Base-by-base conservation (phyloP, 2,888 invertebrate species). In the Drosophila anomelani region DNA sequence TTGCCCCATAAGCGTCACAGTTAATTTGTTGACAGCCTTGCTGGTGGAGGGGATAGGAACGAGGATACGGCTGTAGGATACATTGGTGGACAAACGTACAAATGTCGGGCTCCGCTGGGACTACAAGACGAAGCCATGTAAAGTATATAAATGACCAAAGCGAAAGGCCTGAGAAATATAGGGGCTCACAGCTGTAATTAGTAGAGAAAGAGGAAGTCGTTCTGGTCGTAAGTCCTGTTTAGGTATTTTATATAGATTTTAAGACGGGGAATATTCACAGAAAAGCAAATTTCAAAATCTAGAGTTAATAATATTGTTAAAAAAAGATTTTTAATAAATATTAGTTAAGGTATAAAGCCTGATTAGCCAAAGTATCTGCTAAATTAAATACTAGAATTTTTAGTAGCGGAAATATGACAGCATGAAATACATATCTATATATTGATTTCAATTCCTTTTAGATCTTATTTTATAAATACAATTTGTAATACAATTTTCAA, bases 11-110 rank as follows among this genome's bases (percentile, higher is more conserved):
- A 85, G 79, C 82, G 83, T 85, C 79, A 80, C 81, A 85, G 83
- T 85, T 85, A 85, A 85, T 85, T 85, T 85, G 85, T 85, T 85
- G 85, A 85, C 88, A 88, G 86, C 86, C 82, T 80, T 79, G 81
- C 78, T 84, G 68, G 54, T 43, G 43, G 20, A 38, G 51, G 32
- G 47, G 59, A 36, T 17, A 23, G 23, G 20, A 12, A 49, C 49
- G 49, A 38, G 49, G 41, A 49, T 67, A 68, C 23, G 71, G 72
- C 56, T 41, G 39, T 36, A 63, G 72, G 62, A 63, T 54, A 53
- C 69, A 68, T 70, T 54, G 69, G 53, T 59, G 69, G 70, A 70
- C 71, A 70, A 71, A 56, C 62, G 44, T 62, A 71, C 72, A 73
- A 73, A 73, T 73, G 73, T 58, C 58, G 43, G 41, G 23, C 74